Base-by-base conservation (phyloP, 2,113 vertebrate genomes). In the Mormyrus lacerda region DNA sequence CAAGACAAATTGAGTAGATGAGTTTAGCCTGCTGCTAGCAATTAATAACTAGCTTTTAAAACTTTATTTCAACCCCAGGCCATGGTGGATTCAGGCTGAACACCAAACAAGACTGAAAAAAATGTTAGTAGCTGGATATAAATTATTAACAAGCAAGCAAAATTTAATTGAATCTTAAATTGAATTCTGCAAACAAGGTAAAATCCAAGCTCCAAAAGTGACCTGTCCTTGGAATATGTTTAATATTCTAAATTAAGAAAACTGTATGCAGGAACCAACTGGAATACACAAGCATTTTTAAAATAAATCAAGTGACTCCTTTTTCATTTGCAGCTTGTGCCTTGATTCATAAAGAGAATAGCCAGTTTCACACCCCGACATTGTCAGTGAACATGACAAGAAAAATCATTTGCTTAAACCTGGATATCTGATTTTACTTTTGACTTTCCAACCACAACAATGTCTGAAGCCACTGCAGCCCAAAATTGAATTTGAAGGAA, bases 401-500 rank as follows among this genome's bases (percentile, higher is more conserved):
- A 89, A 84, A 87, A 88, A 91, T 93, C 85, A 93, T 91, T 91
- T 44, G 42, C 24, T 58, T 47, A 27, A 73, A 91, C 90, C 83
- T 90, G 17, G 24, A 53, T 50, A 51, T 55, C 65, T 21, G 86
- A 1, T 0, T 85, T 91, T 89, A 31, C 53, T 31, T 50, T 48
- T 21, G 42, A 27, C 73, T 19, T 87, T 15, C 31, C 73, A 55
- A 21, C 82, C 86, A 11, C n/a, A 91, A 91, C 91, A 87, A 90
- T 89, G 86, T n/a, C 19, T 48, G 45, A 27, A 45, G 24, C 4
- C n/a, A 0, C 2, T 69, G 61, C 61, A 31, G 42, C 55, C 83
- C 31, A 39, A 58, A 90, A 88, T 58, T 47, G 88, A 91, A 92
- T 93, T 92, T 94, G 69, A 85, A 89, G 82, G 45, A 55, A 73